These are phyloP conservation scores for Antitype chi DNA, from an alignment of 2,888 invertebrate species.

Conservation along the genomic window DNA sequence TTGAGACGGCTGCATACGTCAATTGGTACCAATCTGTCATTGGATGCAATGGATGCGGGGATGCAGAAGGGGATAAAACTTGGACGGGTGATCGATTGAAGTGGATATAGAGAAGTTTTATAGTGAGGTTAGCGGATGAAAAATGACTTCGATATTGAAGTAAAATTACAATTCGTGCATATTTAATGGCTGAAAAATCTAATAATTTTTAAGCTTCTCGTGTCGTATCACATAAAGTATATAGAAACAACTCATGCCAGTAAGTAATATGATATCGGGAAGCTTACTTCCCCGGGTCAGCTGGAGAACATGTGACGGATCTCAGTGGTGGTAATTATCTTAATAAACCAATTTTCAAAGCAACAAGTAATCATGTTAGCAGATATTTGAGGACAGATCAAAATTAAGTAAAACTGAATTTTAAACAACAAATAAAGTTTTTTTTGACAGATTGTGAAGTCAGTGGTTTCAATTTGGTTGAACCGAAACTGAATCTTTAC, in stretches of 20 bases:
- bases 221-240: background rate
- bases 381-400: background rate
- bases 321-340: too few species aligned
- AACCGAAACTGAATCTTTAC: slow-evolving; percentile 13
- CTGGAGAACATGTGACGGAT: too few species aligned
- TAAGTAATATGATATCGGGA: too few species aligned
- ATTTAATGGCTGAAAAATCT: background rate
- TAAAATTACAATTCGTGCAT: background rate
- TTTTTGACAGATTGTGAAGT: background rate
- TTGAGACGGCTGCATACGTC: slow-evolving; percentile 57
- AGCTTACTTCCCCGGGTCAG: too few species aligned
- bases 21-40: slow-evolving; percentile 55
- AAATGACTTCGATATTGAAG: slow-evolving; percentile 3
- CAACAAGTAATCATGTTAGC: background rate
- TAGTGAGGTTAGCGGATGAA: slow-evolving; percentile 10
- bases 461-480: slow-evolving; percentile 13
- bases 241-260: background rate
- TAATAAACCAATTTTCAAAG: too few species aligned
- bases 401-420: background rate
- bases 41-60: slow-evolving; percentile 38
- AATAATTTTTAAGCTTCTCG: background rate
- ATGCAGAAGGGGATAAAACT: slow-evolving; percentile 35
- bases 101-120: slow-evolving; percentile 17
- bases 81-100: slow-evolving; percentile 51
- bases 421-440: background rate